A percentile compares a stretch with the other conserved stretches of the same genome.
Evolutionary conservation across 2,113 vertebrate genomes (phyloP).

Genomic region (Apodemus speciosus): DNA sequence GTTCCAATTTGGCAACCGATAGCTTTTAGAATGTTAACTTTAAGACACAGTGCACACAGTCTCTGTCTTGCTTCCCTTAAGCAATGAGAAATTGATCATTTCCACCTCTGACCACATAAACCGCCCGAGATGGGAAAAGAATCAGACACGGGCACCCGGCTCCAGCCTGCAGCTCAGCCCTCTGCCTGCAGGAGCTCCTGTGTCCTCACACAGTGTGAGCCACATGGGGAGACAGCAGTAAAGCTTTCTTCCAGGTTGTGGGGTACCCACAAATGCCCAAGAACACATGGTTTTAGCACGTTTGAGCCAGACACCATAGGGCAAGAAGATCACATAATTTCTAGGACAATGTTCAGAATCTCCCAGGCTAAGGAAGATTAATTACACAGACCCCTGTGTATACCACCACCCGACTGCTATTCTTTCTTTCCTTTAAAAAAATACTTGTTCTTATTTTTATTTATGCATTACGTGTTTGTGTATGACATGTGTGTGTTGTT

Average conservation of each 20-base stretch:
- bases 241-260: neutral
- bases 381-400: neutral
- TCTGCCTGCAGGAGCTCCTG: neutral
- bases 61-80: neutral
- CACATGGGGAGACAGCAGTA: neutral
- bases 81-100: neutral
- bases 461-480: neutral
- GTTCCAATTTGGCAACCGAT: neutral
- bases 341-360: constrained; percentile 29
- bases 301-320: constrained; percentile 33
- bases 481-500: neutral
- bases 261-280: neutral
- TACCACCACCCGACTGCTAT: neutral
- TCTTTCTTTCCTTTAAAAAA: neutral
- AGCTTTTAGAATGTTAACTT: neutral
- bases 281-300: constrained; percentile 54
- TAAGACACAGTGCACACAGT: neutral
- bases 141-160: neutral
- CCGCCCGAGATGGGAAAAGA: neutral
- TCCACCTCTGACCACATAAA: neutral
- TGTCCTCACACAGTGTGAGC: neutral
- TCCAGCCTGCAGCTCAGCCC: neutral
- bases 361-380: constrained; percentile 2
- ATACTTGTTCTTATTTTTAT: neutral
- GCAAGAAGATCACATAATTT: constrained; percentile 13